phyloP scores from a whole-genome alignment of 2,888 invertebrate species.

The Ochropleura plecta region DNA sequence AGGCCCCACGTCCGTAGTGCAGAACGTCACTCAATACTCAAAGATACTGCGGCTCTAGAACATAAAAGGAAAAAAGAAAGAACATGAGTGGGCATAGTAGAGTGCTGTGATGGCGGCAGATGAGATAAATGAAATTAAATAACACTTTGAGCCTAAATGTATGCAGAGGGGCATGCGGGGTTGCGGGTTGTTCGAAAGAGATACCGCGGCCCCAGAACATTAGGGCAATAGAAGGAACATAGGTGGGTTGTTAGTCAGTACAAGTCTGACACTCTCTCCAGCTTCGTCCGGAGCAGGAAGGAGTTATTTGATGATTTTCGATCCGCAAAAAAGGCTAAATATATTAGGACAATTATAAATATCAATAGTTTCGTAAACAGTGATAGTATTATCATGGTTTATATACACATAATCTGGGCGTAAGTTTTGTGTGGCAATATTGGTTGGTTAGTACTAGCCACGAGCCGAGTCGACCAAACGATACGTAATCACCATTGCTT shows the following conservation, averaged over 20 bases:
- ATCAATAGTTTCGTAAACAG: background rate
- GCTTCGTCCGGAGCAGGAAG: too few relatives aligned
- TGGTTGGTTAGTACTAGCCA: conserved; percentile 30
- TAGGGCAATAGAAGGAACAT: too few relatives aligned
- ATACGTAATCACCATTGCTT: conserved; percentile 60
- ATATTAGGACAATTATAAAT: background rate
- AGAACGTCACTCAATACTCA: too few relatives aligned
- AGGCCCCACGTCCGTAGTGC: too few relatives aligned
- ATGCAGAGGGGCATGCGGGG: too few relatives aligned
- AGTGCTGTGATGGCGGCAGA: background rate
- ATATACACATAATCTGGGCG: conserved; percentile 25
- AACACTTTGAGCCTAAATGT: background rate
- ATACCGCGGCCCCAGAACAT: too few relatives aligned
- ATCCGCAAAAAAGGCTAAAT: background rate
- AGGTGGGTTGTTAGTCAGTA: too few relatives aligned
- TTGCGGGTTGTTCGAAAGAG: too few relatives aligned
- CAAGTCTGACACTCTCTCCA: too few relatives aligned
- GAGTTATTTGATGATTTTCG: too few relatives aligned
- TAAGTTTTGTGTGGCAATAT: conserved; percentile 42
- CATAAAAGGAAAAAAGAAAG: too few relatives aligned
- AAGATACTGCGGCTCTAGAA: too few relatives aligned
- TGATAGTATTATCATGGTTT: background rate
- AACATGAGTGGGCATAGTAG: background rate
- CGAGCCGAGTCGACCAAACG: conserved; percentile 47
- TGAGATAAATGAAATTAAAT: background rate